Conservation (phyloP, 1,140 invertebrate genomes). For the Nylanderia fulva region DNA sequence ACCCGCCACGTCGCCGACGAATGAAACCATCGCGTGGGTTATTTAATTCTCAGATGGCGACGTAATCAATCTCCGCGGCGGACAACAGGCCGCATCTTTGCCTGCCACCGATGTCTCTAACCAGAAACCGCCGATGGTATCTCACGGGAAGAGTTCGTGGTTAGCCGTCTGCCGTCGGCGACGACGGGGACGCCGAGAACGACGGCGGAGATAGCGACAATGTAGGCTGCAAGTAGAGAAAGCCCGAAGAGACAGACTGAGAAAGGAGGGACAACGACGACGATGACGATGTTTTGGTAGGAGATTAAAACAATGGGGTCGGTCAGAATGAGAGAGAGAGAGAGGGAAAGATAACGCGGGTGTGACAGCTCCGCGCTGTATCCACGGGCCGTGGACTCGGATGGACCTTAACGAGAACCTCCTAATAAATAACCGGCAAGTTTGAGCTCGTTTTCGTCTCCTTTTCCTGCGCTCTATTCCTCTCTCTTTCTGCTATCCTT, state of each 20-base stretch:
- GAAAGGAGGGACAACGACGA: constrained; percentile 1
- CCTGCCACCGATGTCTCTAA: constrained; percentile 66
- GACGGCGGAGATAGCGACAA: constrained; percentile 60
- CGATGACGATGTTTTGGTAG: constrained; percentile 54
- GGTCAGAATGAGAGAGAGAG: constrained; percentile 31
- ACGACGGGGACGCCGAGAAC: constrained; percentile 51
- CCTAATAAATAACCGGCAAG: constrained; percentile 81
- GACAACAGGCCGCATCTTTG: constrained; percentile 67
- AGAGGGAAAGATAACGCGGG: constrained; percentile 74
- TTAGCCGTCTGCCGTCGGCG: constrained; percentile 48
- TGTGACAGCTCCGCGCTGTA: constrained; percentile 75
- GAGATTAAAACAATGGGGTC: constrained; percentile 80
- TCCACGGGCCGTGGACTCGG: constrained; percentile 68
- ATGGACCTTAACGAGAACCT: constrained; percentile 79
- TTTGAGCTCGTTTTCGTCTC: constrained; percentile 63
- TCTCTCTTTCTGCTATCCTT: neutral
- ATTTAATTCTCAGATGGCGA: constrained; percentile 66
- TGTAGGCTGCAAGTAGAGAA: constrained; percentile 23
- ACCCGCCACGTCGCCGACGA: constrained; percentile 43
- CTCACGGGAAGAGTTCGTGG: constrained; percentile 61
- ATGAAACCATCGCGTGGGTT: constrained; percentile 62
- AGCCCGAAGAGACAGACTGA: constrained; percentile 31
- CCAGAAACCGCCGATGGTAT: constrained; percentile 72
- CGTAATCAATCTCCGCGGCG: constrained; percentile 71
- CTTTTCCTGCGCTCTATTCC: constrained; percentile 23